Evolutionary conservation across 1,140 invertebrate species (phyloP), one percentile per base, ranked within the genome.

Genomic region (Harpegnathos saltator): DNA sequence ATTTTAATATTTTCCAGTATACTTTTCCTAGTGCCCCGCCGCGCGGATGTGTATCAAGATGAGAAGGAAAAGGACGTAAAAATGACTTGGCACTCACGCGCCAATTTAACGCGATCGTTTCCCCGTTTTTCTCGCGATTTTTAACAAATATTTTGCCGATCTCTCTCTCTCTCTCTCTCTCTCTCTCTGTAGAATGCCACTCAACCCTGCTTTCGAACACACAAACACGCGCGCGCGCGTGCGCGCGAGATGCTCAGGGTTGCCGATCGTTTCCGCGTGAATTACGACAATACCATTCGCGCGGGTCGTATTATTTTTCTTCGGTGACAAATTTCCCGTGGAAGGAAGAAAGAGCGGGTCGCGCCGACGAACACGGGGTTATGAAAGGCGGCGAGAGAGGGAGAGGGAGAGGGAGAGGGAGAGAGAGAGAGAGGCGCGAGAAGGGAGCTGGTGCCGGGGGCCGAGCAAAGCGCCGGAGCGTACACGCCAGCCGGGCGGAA

Each of bases 251-350:
- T 14, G 24, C 38, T 52, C 62, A n/a, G 4, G 12, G 4, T 15
- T 15, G 29, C 33, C 26, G 59, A 78, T 29, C 48, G 17, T 50
- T 44, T 26, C n/a, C 56, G 12, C 66, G 7, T 85, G 58, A 89
- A 80, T 86, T 83, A 82, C 38, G 66, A 48, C 65, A 38, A 44
- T 56, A 38, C 22, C 54, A 44, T 56, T 44, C 15, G 48, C 72
- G 68, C 52, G 33, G 17, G 44, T 68, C 58, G 50, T 77, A 89
- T 89, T 89, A 89, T 89, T 87, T 89, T 73, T 77, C 83, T 82
- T 83, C 61, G 75, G 61, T 85, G 88, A 89, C 83, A 87, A 85
- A 86, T 90, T 84, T 89, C 65, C 56, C 75, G 58, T 56, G 75
- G n/a, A 72, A 75, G 52, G 52, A 73, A 75, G 58, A 65, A 72